Evolutionary conservation across 2,888 invertebrate species (phyloP).

Genomic region (Achlya flavicornis): DNA sequence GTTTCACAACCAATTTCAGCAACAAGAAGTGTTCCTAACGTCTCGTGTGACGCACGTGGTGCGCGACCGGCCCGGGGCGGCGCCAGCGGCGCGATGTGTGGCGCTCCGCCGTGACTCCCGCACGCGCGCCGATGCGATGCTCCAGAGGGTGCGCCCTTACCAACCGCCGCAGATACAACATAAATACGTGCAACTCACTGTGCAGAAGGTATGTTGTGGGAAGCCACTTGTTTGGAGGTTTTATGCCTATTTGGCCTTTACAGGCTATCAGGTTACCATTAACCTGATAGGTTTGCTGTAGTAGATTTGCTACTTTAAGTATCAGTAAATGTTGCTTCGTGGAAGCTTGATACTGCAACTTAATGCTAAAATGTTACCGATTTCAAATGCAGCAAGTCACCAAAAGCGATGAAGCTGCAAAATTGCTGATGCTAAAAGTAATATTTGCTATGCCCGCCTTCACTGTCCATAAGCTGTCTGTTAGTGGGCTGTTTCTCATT

Average conservation of each 20-base stretch:
- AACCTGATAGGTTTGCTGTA: no score
- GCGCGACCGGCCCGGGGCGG: slow-evolving; percentile 54
- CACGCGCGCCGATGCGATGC: slow-evolving; percentile 92
- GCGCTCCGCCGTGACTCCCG: slow-evolving; percentile 63
- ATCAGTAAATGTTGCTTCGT: no score
- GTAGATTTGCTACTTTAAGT: no score
- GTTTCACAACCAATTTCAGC: slow-evolving; percentile 57
- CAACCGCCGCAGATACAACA: slow-evolving; percentile 56
- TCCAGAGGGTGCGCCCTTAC: slow-evolving; percentile 86
- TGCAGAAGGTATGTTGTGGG: slow-evolving; percentile 63
- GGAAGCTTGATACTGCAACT: no score
- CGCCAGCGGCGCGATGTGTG: slow-evolving; percentile 38
- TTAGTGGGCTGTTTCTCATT: no score
- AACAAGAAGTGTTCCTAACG: slow-evolving; percentile 85
- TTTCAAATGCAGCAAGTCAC: no score
- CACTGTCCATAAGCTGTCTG: no score
- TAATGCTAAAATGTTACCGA: no score
- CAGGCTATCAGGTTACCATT: no score
- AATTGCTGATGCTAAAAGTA: no score
- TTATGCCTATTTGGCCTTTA: slow-evolving; percentile 16
- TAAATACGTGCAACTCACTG: slow-evolving; percentile 66
- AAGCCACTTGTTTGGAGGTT: neutral
- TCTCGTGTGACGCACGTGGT: slow-evolving; percentile 85
- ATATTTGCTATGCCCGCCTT: no score
- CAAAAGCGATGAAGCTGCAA: no score